phyloP scores from a whole-genome alignment of 1,140 invertebrate genomes.

The Rhyacophila brunnea region DNA sequence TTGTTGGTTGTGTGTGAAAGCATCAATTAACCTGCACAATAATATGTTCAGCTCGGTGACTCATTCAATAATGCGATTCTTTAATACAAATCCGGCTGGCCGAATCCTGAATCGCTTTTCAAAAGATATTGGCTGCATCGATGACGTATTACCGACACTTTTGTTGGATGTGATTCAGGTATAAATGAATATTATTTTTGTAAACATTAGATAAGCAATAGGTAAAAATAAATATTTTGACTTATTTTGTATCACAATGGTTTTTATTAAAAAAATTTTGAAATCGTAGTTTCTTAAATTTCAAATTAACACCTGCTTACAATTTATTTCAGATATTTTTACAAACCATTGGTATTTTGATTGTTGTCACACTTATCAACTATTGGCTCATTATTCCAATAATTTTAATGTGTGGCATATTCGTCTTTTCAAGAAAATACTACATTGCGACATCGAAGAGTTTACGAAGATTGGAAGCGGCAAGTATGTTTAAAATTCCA shows the following conservation, averaged over 20 bases:
- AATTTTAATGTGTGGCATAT: conserved; percentile 9
- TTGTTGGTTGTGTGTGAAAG: conserved; percentile 62
- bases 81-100: conserved; percentile 60
- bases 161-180: conserved; percentile 27
- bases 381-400: conserved; percentile 48
- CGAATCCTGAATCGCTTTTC: conserved; percentile 50
- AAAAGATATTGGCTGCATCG: conserved; percentile 46
- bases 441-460: conserved; percentile 67
- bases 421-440: conserved; percentile 13
- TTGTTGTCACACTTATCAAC: conserved; percentile 49
- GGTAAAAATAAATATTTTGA: no score
- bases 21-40: conserved; percentile 66
- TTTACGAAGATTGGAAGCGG: conserved; percentile 66
- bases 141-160: conserved; percentile 19
- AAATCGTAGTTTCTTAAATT: no score
- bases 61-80: conserved; percentile 63
- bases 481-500: conserved; percentile 42
- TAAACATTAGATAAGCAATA: no score
- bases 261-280: no score
- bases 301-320: no score
- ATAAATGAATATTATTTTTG: no score
- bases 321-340: conserved; percentile 45
- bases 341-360: conserved; percentile 38
- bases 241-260: no score
- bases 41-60: conserved; percentile 66